Conservation (phyloP, 2,113 vertebrate species). For the Bombycilla garrulus region DNA sequence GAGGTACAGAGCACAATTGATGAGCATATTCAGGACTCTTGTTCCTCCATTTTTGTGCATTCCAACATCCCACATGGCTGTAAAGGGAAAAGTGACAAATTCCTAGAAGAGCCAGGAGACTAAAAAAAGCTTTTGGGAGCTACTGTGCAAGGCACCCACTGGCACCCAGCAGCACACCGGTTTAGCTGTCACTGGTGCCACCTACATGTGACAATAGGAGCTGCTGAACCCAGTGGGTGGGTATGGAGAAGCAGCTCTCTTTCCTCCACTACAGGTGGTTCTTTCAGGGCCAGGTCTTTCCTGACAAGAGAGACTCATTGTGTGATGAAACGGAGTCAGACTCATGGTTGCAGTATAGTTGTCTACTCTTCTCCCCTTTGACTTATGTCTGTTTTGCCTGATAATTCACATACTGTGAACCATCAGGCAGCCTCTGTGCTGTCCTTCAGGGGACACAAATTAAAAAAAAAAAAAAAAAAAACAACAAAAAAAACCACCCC, state of each 20-base stretch:
- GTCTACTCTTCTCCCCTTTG: neutral
- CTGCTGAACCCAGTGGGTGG: neutral
- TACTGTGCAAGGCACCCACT: neutral
- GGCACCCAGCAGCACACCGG: fast-evolving
- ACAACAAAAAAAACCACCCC: no score
- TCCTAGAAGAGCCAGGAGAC: neutral
- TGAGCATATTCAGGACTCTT: neutral
- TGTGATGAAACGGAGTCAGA: neutral
- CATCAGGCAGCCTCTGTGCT: neutral
- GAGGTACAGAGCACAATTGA: neutral
- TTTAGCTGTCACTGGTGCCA: neutral
- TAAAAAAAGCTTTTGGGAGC: neutral
- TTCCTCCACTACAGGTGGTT: neutral
- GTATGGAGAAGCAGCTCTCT: neutral
- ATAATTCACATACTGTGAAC: neutral
- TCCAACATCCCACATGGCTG: neutral
- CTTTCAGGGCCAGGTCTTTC: neutral
- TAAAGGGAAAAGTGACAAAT: neutral
- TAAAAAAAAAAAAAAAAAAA: neutral
- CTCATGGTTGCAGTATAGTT: neutral
- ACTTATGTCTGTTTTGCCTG: neutral
- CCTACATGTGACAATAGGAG: neutral
- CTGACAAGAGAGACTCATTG: neutral
- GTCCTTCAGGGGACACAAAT: neutral
- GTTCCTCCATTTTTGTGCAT: neutral